Conservation (phyloP, 2,113 vertebrate species). For the Cnemophilus loriae region DNA sequence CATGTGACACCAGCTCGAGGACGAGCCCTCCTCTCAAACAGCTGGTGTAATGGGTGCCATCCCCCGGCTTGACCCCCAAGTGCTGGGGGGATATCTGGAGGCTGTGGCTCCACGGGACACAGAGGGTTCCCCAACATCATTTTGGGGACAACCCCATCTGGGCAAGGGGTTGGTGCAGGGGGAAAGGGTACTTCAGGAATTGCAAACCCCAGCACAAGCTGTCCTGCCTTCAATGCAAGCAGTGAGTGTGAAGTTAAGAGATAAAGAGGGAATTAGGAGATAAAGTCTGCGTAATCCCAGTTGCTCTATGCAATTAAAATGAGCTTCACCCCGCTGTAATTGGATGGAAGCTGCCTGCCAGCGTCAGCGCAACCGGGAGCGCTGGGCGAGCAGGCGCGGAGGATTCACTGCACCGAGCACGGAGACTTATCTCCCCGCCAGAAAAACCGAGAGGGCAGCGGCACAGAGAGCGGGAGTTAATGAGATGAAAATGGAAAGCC, state of each 20-base stretch:
- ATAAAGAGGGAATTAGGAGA: slow-evolving; percentile 72
- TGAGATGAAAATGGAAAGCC: slow-evolving; percentile 56
- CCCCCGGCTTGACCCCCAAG: accelerated
- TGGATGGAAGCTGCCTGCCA: slow-evolving; percentile 62
- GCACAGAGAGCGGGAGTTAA: slow-evolving; percentile 42
- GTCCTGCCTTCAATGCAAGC: slow-evolving; percentile 42
- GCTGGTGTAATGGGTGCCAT: neutral
- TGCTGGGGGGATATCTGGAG: neutral
- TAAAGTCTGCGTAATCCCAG: slow-evolving; percentile 69
- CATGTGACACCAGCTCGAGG: accelerated
- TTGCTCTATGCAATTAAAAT: slow-evolving; percentile 70
- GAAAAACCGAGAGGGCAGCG: slow-evolving; percentile 26
- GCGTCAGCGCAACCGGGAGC: slow-evolving; percentile 11
- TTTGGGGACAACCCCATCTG: neutral
- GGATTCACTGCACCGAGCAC: neutral
- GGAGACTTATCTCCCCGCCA: slow-evolving; percentile 29
- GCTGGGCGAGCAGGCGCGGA: neutral
- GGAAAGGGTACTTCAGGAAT: slow-evolving; percentile 17
- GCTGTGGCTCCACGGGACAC: accelerated
- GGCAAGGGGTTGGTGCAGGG: neutral
- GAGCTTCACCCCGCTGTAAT: slow-evolving; percentile 67
- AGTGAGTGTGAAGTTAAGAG: slow-evolving; percentile 67
- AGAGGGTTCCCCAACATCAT: neutral
- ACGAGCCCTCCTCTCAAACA: neutral
- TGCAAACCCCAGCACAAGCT: slow-evolving; percentile 7